Evolutionary conservation across 2,888 invertebrate genomes (phyloP).

Genomic region (Scaptomyza reducta): DNA sequence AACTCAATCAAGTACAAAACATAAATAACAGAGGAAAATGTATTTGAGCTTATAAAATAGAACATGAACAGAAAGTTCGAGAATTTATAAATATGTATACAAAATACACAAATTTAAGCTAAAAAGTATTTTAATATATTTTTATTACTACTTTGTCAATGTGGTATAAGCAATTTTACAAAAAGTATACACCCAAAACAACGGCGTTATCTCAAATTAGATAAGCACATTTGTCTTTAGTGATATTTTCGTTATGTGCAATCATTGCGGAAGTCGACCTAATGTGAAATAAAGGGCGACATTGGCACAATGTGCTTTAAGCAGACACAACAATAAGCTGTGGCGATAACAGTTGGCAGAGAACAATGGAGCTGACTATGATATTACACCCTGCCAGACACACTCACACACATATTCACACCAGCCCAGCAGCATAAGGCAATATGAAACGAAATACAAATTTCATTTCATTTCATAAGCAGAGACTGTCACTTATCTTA

Average conservation of each 20-base stretch:
- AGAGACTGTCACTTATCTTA: constrained; percentile 67
- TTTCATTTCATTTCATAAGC: constrained; percentile 70
- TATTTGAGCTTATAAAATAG: neutral
- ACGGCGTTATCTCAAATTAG: constrained; percentile 22
- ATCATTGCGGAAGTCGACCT: constrained; percentile 62
- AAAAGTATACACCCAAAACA: neutral
- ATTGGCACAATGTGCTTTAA: constrained; percentile 26
- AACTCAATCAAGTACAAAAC: constrained; percentile 4
- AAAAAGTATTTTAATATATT: too few species aligned
- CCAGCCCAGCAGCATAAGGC: neutral
- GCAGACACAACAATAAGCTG: constrained; percentile 39
- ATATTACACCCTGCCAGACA: constrained; percentile 1
- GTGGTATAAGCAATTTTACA: too few species aligned
- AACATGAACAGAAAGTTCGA: neutral
- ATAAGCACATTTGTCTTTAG: constrained; percentile 33
- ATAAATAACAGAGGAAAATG: constrained; percentile 2
- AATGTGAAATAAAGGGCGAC: constrained; percentile 51
- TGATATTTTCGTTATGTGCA: constrained; percentile 31
- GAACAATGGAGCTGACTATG: constrained; percentile 46
- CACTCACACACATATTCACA: neutral
- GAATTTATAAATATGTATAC: neutral
- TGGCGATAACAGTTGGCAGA: constrained; percentile 50
- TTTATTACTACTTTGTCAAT: too few species aligned
- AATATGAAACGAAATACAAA: constrained; percentile 36
- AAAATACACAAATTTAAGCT: too few species aligned